Conservation (phyloP, 2,888 invertebrate genomes). For the Drosophila neoperkinsi region DNA sequence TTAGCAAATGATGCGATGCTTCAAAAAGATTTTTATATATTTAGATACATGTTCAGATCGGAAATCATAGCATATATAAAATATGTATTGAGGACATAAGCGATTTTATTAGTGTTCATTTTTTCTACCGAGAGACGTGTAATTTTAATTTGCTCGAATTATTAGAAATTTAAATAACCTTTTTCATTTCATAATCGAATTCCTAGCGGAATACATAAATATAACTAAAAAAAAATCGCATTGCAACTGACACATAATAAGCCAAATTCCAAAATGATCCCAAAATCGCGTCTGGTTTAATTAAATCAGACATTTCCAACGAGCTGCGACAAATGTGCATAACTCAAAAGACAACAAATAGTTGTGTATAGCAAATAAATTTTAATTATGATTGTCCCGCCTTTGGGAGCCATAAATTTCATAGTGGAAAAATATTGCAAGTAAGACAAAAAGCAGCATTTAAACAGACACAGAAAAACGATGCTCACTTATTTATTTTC, state of each 20-base stretch:
- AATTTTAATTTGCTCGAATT: background rate
- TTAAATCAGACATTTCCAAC: constrained; percentile 51
- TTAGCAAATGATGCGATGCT: constrained; percentile 51
- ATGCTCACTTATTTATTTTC: constrained; percentile 37
- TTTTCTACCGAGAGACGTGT: background rate
- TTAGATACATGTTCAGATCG: constrained; percentile 11
- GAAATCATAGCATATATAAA: constrained; percentile 1
- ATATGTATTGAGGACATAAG: background rate
- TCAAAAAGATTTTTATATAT: constrained; percentile 25
- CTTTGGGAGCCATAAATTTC: constrained; percentile 72
- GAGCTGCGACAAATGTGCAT: constrained; percentile 65
- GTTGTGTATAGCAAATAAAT: constrained; percentile 54
- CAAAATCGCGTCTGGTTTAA: constrained; percentile 6
- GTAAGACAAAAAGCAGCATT: constrained; percentile 6
- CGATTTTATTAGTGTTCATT: background rate
- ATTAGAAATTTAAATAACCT: background rate
- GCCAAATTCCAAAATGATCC: constrained; percentile 25
- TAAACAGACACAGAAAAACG: constrained; percentile 3
- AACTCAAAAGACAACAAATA: constrained; percentile 57
- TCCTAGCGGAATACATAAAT: constrained; percentile 3
- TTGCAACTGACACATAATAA: constrained; percentile 10
- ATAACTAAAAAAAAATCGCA: constrained; percentile 1
- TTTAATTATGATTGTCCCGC: constrained; percentile 75
- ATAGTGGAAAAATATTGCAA: constrained; percentile 51
- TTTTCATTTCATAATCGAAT: constrained; percentile 2